phyloP scores from a whole-genome alignment of 53 echinoderm and acorn worm genomes.

The Paracentrotus lividus region DNA sequence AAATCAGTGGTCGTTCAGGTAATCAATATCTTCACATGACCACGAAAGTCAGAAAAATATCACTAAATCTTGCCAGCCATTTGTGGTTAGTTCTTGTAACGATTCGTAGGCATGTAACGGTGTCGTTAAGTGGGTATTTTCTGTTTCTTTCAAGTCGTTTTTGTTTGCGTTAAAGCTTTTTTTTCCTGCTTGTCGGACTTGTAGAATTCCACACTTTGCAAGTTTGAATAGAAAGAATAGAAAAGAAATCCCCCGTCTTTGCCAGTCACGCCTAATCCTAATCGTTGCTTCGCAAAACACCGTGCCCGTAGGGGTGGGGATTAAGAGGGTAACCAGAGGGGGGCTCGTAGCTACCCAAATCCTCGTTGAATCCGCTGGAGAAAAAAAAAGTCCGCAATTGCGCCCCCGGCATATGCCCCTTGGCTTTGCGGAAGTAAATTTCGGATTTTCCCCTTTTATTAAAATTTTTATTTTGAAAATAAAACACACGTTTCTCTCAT shows the following conservation, averaged over 20 bases:
- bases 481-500: background rate
- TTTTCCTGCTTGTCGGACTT: background rate
- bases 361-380: background rate
- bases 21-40: background rate
- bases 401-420: background rate
- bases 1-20: background rate
- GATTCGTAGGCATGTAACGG: background rate
- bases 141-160: slow-evolving; percentile 30
- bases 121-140: slow-evolving; percentile 17
- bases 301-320: background rate
- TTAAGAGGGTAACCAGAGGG: background rate
- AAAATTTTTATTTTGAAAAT: background rate
- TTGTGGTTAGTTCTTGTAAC: background rate
- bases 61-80: background rate
- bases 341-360: background rate
- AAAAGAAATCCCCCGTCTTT: background rate
- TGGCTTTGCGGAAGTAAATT: background rate
- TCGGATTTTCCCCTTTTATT: background rate
- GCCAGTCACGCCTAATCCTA: background rate
- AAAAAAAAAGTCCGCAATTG: background rate
- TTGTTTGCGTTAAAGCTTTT: slow-evolving; percentile 54
- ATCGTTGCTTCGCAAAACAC: background rate
- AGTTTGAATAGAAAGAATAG: background rate
- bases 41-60: background rate
- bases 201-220: slow-evolving; percentile 16